Evolutionary conservation across 2,888 invertebrate genomes (phyloP).

Genomic region (Gerris lacustris): DNA sequence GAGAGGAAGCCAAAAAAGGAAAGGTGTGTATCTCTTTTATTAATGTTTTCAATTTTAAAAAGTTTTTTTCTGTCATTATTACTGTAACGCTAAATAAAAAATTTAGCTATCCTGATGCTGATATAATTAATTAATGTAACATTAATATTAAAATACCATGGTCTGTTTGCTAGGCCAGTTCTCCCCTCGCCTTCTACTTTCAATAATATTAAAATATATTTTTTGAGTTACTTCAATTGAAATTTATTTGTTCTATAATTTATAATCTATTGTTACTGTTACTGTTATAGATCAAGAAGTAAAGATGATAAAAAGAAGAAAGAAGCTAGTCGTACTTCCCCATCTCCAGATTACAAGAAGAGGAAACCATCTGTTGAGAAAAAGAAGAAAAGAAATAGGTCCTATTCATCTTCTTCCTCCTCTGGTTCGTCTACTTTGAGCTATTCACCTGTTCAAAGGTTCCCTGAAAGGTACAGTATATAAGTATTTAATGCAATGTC

Average conservation of each 20-base stretch:
- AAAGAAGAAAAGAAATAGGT: constrained; percentile 23
- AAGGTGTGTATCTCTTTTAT: background rate
- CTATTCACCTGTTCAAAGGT: constrained; percentile 54
- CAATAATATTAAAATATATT: too few relatives aligned
- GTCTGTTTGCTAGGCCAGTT: too few relatives aligned
- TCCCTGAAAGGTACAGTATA: constrained; percentile 45
- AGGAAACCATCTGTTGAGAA: constrained; percentile 9
- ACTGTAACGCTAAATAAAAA: too few relatives aligned
- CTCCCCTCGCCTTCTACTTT: too few relatives aligned
- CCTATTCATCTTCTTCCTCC: constrained; percentile 14
- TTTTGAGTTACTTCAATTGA: too few relatives aligned
- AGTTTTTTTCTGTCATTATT: too few relatives aligned
- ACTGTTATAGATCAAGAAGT: constrained; percentile 18
- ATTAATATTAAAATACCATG: too few relatives aligned
- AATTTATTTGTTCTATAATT: too few relatives aligned
- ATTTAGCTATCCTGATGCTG: too few relatives aligned
- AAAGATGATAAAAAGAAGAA: constrained; percentile 30
- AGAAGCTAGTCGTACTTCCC: constrained; percentile 20
- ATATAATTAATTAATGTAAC: too few relatives aligned
- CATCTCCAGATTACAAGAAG: background rate
- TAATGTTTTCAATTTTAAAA: too few relatives aligned
- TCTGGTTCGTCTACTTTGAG: constrained; percentile 41
- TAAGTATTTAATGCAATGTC: too few relatives aligned
- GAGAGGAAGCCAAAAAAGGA: background rate
- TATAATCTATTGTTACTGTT: background rate